Base-by-base conservation (phyloP, 1,140 invertebrate species). In the Heliothis subflexa region DNA sequence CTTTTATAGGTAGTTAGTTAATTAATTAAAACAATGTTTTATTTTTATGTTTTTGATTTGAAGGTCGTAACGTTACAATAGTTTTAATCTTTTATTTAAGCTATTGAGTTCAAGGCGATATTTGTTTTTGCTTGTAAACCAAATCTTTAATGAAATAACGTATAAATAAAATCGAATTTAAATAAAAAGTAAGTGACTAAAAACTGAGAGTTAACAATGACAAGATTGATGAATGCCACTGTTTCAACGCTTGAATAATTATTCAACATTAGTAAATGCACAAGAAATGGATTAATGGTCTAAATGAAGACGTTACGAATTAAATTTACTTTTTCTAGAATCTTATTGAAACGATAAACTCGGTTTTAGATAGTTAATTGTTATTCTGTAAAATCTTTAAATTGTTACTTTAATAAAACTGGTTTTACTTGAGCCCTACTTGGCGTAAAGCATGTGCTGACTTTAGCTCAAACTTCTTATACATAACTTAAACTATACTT, bases 221-320 rank as follows among this genome's bases (percentile, higher is more conserved):
- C 28, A 40, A 61, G 25, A 12, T 62, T 62, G 59, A 62, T 40
- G 25, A 13, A 61, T 40, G n/a, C 9, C 25, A 14, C 28, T 62
- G 40, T 16, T 45, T 9, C 14, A n/a, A n/a, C 10, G 14, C 33
- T 10, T 62, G 33, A 40, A 40, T 40, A 40, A 40, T 40, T 40
- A 40, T 40, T 40, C 40, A n/a, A 3, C 10, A 25, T 28, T 11
- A 40, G 9, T 62, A n/a, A 9, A n/a, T 16, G 7, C 14, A 62
- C 14, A 62, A 62, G n/a, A 62, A 62, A 45, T 45, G 21, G 14
- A 61, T 62, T 62, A 62, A 62, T 62, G 59, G 45, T 62, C 25
- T 14, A 16, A 16, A 62, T 40, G 0, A 62, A 45, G 14, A 62
- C 14, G 40, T 45, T 62, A 28, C 13, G 10, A 45, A 62, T 40